phyloP scores from a whole-genome alignment of 2,888 invertebrate species.

The Caenorhabditis sp. region DNA sequence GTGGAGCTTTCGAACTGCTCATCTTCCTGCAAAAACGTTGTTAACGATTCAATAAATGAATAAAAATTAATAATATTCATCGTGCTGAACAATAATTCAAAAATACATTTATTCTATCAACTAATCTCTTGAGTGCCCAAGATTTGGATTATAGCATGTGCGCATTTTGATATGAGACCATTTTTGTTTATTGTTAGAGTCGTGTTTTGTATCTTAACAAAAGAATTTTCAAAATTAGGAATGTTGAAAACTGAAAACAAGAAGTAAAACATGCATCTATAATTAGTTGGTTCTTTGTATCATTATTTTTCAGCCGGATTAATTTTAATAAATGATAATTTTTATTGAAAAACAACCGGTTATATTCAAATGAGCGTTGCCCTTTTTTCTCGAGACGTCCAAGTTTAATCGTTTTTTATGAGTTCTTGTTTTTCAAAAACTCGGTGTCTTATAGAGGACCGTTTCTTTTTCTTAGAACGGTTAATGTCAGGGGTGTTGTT shows the following conservation, averaged over 20 bases:
- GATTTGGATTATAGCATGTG: slow-evolving; percentile 23
- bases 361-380: too few relatives aligned
- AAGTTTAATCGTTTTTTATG: too few relatives aligned
- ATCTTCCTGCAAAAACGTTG: slow-evolving; percentile 35
- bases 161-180: not conserved
- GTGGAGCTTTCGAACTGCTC: slow-evolving; percentile 27
- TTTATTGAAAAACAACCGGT: too few relatives aligned
- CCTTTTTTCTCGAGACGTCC: too few relatives aligned
- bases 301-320: not conserved
- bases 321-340: too few relatives aligned
- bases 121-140: slow-evolving; percentile 17
- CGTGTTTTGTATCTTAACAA: not conserved
- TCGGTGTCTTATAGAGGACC: too few relatives aligned
- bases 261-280: too few relatives aligned
- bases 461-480: too few relatives aligned
- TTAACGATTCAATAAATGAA: not conserved
- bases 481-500: too few relatives aligned
- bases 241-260: too few relatives aligned
- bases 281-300: slow-evolving; percentile 4
- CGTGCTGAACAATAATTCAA: not conserved
- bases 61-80: not conserved
- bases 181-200: not conserved
- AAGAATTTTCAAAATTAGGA: too few relatives aligned
- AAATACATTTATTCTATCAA: not conserved
- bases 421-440: too few relatives aligned